These are phyloP conservation scores for Bicyclus anynana DNA, from an alignment of 1,140 invertebrate species.

Conservation along the genomic window DNA sequence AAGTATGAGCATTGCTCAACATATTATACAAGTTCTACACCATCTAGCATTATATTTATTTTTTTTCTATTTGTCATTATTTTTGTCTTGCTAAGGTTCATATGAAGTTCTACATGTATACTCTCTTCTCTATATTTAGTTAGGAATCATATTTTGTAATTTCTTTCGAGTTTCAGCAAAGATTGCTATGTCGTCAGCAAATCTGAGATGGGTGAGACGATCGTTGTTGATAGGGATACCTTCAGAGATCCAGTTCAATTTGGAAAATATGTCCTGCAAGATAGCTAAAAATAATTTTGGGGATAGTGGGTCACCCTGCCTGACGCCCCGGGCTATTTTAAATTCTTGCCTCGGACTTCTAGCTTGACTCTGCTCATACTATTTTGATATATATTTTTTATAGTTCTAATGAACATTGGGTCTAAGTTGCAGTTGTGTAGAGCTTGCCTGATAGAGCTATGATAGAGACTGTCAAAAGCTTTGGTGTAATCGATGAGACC, in stretches of 20 bases:
- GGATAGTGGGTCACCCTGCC: slow-evolving; percentile 5
- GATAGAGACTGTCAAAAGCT: neutral
- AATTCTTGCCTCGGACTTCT: neutral
- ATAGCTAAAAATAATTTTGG: slow-evolving; percentile 8
- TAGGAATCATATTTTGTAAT: no score
- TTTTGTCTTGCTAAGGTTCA: no score
- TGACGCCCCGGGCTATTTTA: neutral
- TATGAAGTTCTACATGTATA: no score
- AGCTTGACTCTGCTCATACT: slow-evolving; percentile 3
- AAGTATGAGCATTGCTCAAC: no score
- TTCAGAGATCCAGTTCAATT: neutral
- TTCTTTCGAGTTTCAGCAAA: neutral
- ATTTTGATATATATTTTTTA: slow-evolving; percentile 3
- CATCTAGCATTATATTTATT: no score
- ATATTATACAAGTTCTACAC: no score
- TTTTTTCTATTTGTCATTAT: no score
- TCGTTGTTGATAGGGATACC: neutral
- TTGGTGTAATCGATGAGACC: neutral
- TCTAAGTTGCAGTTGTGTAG: neutral
- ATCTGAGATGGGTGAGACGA: neutral
- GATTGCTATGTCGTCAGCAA: neutral
- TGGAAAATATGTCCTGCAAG: neutral
- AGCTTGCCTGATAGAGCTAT: neutral
- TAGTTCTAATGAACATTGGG: neutral
- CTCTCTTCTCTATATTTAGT: no score